Evolutionary conservation across 30 jellyfish, hydroid and myxozoan species (phyloP).

Genomic region (Hydractinia echinata): DNA sequence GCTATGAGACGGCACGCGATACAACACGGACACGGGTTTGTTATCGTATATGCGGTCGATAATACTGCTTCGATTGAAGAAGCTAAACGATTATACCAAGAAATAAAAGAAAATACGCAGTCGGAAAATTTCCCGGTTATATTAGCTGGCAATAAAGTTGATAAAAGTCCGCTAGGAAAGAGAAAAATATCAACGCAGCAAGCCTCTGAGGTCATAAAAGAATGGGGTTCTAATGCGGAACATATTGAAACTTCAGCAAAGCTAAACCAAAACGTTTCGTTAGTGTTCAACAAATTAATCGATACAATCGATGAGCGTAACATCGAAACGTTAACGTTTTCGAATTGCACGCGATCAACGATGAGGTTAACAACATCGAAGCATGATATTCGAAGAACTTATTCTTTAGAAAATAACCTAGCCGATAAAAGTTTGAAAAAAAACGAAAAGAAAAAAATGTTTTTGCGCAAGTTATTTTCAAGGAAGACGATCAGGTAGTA

Average conservation of each 20-base stretch:
- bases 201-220: slow-evolving; percentile 30
- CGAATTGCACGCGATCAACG: slow-evolving; percentile 2
- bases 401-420: not conserved
- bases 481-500: not conserved
- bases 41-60: slow-evolving; percentile 78
- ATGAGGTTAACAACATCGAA: not conserved
- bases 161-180: slow-evolving; percentile 35
- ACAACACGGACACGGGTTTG: slow-evolving; percentile 73
- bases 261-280: slow-evolving; percentile 56
- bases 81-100: slow-evolving; percentile 70
- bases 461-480: slow-evolving; percentile 1
- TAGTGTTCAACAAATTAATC: slow-evolving; percentile 55
- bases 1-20: slow-evolving; percentile 94
- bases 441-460: not conserved
- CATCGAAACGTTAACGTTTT: not conserved
- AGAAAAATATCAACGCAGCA: slow-evolving; percentile 41
- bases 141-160: slow-evolving; percentile 75
- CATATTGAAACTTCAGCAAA: slow-evolving; percentile 86
- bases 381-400: not conserved
- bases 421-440: not conserved
- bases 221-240: slow-evolving; percentile 44
- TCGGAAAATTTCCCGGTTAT: slow-evolving; percentile 62
- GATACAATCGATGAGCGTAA: slow-evolving; percentile 55
- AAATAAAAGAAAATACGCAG: slow-evolving; percentile 42
- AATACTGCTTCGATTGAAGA: slow-evolving; percentile 63